Conservation (phyloP, 1,140 invertebrate genomes). For the Maconellicoccus hirsutus region DNA sequence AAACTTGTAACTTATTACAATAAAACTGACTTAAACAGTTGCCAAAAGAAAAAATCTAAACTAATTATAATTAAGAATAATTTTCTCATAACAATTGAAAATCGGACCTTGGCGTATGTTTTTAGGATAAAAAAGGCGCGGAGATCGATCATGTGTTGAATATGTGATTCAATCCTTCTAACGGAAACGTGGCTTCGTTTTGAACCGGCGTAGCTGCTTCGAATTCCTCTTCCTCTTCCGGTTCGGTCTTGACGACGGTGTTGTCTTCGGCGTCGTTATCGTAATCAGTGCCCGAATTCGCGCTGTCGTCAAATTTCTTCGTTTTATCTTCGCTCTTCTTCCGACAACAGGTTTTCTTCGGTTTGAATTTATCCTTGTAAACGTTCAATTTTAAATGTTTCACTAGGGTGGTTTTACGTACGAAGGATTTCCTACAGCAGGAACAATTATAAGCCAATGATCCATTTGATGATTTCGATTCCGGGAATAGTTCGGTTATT, state of each 20-base stretch:
- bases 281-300: neutral
- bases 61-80: neutral
- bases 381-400: conserved; percentile 1
- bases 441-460: conserved; percentile 6
- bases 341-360: neutral
- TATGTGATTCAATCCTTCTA: neutral
- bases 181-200: neutral
- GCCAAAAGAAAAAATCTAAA: neutral
- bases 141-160: neutral
- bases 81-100: too few species aligned
- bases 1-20: neutral
- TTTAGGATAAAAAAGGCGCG: too few species aligned
- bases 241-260: neutral
- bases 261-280: neutral
- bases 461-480: neutral
- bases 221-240: neutral
- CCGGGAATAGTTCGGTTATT: neutral
- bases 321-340: neutral
- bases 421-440: neutral
- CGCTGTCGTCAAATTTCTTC: neutral
- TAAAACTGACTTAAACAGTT: neutral
- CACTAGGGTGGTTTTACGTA: neutral
- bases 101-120: too few species aligned
- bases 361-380: neutral
- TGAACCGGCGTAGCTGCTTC: neutral